Conservation (phyloP, 2,113 vertebrate genomes). For the Vidua macroura region DNA sequence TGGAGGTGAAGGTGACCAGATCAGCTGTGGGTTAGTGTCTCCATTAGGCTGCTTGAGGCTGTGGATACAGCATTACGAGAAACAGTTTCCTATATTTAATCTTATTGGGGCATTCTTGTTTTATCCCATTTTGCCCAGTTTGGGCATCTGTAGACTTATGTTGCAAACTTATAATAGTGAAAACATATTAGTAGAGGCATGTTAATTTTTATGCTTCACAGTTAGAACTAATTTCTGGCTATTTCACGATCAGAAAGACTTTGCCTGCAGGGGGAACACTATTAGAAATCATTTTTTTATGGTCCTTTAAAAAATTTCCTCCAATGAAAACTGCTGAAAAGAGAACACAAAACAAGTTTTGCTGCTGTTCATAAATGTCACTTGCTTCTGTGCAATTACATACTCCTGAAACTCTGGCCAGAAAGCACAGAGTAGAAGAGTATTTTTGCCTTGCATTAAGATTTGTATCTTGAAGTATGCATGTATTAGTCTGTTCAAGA, state of each 20-base stretch:
- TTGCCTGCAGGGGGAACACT: background rate
- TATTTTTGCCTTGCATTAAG: background rate
- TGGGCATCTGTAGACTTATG: background rate
- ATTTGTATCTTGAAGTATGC: background rate
- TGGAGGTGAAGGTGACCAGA: background rate
- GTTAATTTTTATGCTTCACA: background rate
- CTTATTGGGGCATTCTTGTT: background rate
- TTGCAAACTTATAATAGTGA: background rate
- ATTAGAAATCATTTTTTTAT: background rate
- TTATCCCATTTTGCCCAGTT: background rate
- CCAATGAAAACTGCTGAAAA: background rate
- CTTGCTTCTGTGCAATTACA: background rate
- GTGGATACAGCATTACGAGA: accelerated
- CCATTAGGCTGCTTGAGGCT: background rate
- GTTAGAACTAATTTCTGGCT: background rate
- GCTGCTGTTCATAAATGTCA: background rate
- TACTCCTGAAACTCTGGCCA: background rate
- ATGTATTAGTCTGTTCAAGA: background rate
- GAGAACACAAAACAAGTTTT: background rate
- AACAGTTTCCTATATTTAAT: background rate
- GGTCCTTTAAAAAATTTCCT: background rate
- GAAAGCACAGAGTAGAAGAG: background rate
- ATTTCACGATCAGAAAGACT: background rate
- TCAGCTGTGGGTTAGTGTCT: background rate
- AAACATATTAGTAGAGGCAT: background rate